Evolutionary conservation across 2,888 invertebrate genomes (phyloP), one percentile per base, ranked within the genome.

Genomic region (Ceriagrion tenellum): DNA sequence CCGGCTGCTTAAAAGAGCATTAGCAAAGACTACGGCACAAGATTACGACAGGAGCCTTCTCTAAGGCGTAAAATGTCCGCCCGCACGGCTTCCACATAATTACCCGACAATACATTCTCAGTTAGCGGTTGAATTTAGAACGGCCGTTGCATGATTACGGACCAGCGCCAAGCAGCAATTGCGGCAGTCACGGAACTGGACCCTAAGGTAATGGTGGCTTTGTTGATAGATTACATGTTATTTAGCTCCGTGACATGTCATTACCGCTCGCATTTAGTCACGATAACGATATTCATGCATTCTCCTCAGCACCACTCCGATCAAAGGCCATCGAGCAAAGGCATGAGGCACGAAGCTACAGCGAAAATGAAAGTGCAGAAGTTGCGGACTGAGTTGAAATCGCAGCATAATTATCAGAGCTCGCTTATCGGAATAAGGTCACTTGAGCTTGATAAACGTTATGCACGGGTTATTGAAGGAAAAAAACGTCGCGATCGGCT

Each of bases 141-240:
- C 69, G 40, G 74, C 69, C 93, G 26, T 69, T 74, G 93, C 93
- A 93, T 69, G 93, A 93, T 93, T 74, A 74, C 93, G 74, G 69
- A 69, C n/a, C 69, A 69, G 93, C 69, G 47, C 63, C 93, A 93
- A 93, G 47, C 69, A 47, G n/a, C 69, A 93, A 69, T 93, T 93
- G n/a, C 69, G 74, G 47, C 47, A 47, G 93, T 93, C 93, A 93
- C 93, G 93, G 74, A 69, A 93, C 74, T 69, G 93, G 69, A 69
- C 59, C 93, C 93, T 20, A 59, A 74, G 93, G 93, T 93, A 93
- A 93, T 93, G 93, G 93, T 47, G 69, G 69, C 69, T 93, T 93
- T 93, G 93, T 93, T 93, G 93, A 93, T 93, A 93, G 93, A 93
- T 93, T 93, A 93, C 93, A 93, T 93, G 93, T 93, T 93, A 69